Conservation (phyloP, 1,140 invertebrate species). For the Oryctes rhinoceros region DNA sequence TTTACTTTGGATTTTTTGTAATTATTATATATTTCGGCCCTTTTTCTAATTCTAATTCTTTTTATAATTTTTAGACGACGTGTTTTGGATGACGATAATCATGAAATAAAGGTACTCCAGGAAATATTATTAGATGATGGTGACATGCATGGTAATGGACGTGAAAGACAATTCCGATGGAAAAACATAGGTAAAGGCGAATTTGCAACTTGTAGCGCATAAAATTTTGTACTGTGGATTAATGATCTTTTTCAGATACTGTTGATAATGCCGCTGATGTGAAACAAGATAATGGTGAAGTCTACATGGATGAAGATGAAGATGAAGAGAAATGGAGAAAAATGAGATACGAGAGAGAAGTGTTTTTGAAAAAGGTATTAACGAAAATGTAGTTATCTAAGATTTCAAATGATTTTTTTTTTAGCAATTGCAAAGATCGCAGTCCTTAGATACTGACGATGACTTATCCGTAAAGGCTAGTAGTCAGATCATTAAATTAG, state of each 20-base stretch:
- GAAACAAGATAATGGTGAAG: conserved; percentile 61
- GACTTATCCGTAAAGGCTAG: conserved; percentile 46
- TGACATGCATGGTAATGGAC: conserved; percentile 78
- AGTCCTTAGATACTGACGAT: conserved; percentile 43
- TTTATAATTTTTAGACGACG: conserved; percentile 66
- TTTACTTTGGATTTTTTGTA: too few relatives aligned
- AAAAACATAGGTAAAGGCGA: conserved; percentile 72
- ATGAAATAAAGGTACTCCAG: conserved; percentile 79
- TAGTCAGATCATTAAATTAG: conserved; percentile 54
- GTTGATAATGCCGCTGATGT: conserved; percentile 51
- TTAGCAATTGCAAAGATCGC: conserved; percentile 44
- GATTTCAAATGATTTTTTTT: conserved; percentile 35
- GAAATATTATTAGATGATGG: conserved; percentile 88
- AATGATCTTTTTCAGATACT: conserved; percentile 48
- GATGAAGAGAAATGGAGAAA: conserved; percentile 76
- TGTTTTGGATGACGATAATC: conserved; percentile 82
- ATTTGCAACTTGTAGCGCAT: too few relatives aligned
- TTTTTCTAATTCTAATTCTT: not conserved
- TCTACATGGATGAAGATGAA: conserved; percentile 68
- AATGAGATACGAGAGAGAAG: conserved; percentile 71
- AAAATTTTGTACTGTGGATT: too few relatives aligned
- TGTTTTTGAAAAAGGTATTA: conserved; percentile 68
- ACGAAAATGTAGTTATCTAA: conserved; percentile 46
- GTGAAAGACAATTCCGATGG: conserved; percentile 84
- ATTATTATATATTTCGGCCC: too few relatives aligned